Conservation (phyloP, 2,113 vertebrate genomes). For the Cyanistes caeruleus region DNA sequence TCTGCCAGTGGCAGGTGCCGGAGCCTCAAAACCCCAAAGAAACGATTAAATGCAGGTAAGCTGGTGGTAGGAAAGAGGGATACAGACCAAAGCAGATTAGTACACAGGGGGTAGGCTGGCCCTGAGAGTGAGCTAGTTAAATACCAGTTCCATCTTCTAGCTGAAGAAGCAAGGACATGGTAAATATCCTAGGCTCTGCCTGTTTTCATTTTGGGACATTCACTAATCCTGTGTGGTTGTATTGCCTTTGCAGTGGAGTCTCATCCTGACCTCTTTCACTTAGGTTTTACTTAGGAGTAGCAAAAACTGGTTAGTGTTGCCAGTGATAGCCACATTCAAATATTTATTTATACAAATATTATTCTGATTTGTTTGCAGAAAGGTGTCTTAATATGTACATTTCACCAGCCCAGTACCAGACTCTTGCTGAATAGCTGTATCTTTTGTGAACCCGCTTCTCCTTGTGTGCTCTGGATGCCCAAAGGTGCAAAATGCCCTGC, state of each 20-base stretch:
- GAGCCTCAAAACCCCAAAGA: conserved; percentile 92
- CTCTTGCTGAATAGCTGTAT: neutral
- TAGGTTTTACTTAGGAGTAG: neutral
- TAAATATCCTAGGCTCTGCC: neutral
- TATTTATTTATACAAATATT: neutral
- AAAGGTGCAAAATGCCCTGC: neutral
- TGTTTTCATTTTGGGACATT: neutral
- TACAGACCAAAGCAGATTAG: rapidly evolving
- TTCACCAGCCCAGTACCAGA: neutral
- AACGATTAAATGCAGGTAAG: conserved; percentile 87
- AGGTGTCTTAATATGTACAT: neutral
- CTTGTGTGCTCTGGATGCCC: neutral
- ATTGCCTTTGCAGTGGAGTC: neutral
- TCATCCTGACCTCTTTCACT: neutral
- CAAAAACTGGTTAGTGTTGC: neutral
- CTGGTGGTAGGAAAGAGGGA: neutral
- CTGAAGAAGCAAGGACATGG: neutral
- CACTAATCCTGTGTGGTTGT: neutral
- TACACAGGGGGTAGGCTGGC: rapidly evolving
- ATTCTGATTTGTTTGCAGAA: neutral
- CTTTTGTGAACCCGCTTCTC: neutral
- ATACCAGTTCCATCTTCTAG: neutral
- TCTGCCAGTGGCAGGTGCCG: conserved; percentile 85
- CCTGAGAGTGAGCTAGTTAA: neutral
- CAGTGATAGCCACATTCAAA: neutral